Evolutionary conservation across 2,888 invertebrate species (phyloP), one percentile per base, ranked within the genome.

Genomic region (Scaptomyza polygonia): DNA sequence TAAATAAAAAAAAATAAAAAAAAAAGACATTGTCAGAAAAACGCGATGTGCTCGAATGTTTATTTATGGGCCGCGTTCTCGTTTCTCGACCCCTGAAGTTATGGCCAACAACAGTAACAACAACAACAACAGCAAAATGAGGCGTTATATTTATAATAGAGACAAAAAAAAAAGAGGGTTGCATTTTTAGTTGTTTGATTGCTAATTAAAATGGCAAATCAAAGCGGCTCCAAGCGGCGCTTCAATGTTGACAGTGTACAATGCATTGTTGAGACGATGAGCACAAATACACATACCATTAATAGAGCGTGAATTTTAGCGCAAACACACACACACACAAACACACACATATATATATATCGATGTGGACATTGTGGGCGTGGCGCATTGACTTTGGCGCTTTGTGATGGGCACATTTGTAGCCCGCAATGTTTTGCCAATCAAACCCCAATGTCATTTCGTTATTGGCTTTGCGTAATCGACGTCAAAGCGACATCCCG

Each of bases 391-490:
- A 21, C 49, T 32, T 57, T 44, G 55, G 55, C 61, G 40, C 43
- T 48, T 39, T 77, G 62, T 81, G 70, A 71, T 66, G 63, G 53
- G 77, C 68, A 69, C 76, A 85, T 85, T 78, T 84, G 79, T 73
- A 73, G 70, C 80, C 80, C 75, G 69, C 87, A 81, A 83, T 89
- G 89, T 87, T 88, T 88, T 88, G 86, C 79, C 89, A 88, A 88
- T 89, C 88, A 89, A 85, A 85, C 87, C 88, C 85, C 88, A 88
- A 87, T 89, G 88, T 89, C 89, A 88, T 89, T 88, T 89, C 84
- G 89, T 88, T 88, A 88, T 88, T 89, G 89, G 88, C 89, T 88
- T 88, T 84, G 88, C 87, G 84, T 84, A 84, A 84, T 86, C 84
- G 84, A 86, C 88, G 81, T 88, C 88, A 88, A 85, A 88, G 87